Base-by-base conservation (phyloP, 2,797 vertebrate genomes). In the Molossus alvarezi region DNA sequence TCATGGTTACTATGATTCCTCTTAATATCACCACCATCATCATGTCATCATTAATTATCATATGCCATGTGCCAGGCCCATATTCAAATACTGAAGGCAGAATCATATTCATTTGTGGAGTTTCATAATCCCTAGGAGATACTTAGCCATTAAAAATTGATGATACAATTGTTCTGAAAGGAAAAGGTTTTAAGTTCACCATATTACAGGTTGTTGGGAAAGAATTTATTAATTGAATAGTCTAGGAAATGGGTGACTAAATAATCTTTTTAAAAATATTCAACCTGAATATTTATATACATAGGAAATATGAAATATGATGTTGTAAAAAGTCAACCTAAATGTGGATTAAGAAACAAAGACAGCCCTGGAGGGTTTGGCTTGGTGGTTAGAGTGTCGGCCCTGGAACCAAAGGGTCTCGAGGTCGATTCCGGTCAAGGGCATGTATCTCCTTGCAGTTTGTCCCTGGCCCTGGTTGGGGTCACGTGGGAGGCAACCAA, bases 141-240 rank as follows among this genome's bases (percentile, higher is more conserved):
- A 14, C 18, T 55, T 76, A 91, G 21, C 21, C 17, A 76, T 76
- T 91, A 62, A 90, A 79, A 86, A 85, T 82, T 88, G 21, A 65
- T 48, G 29, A 72, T 76, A 51, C n/a, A 62, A 67, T 71, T 93
- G 83, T 88, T 90, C 37, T 69, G 79, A 60, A 92, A 92, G 55
- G 37, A 91, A 91, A 79, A 53, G 4, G 25, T 51, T 91, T 92
- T 88, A 75, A 75, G 41, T 86, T 90, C 9, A 80, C 53, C 4
- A 1, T 65, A 55, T 72, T 84, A 79, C 11, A 90, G n/a, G 10
- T 53, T 76, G 27, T 75, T 72, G 83, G 15, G 58, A 62, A 91
- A 88, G 6, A 94, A 90, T 83, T 48, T 89, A 41, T 75, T 77
- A n/a, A 55, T 80, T 55, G 58, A 87, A 84, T 93, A 91, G 33